Conservation (phyloP, 2,113 vertebrate genomes). For the Corythornis vintsioides region DNA sequence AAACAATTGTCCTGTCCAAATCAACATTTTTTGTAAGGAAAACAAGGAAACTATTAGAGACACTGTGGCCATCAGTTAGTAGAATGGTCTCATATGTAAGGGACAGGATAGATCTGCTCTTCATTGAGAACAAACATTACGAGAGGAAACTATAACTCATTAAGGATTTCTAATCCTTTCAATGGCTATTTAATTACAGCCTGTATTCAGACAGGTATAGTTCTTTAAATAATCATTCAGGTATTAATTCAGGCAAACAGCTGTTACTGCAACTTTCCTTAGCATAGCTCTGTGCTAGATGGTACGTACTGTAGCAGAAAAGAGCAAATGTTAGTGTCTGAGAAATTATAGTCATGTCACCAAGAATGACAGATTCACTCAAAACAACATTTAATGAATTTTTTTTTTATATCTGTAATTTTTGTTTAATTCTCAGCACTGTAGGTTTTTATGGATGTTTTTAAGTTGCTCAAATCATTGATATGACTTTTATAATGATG, state of each 20-base stretch:
- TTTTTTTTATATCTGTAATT: neutral
- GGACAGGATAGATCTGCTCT: neutral
- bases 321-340: neutral
- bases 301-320: neutral
- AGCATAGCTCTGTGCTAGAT: neutral
- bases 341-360: neutral
- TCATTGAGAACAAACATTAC: neutral
- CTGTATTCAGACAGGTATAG: neutral
- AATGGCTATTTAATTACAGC: fast-evolving
- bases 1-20: neutral
- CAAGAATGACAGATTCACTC: constrained; percentile 17
- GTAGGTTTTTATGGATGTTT: neutral
- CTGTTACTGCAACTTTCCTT: neutral
- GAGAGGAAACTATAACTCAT: neutral
- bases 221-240: neutral
- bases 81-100: too few relatives aligned
- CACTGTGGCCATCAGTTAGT: fast-evolving
- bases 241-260: neutral
- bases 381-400: neutral
- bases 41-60: too few relatives aligned
- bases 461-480: neutral
- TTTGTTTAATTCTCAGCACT: neutral
- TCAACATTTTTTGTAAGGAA: neutral
- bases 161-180: neutral
- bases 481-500: neutral